Base-by-base conservation (phyloP, 2,888 invertebrate genomes). In the Conops quadrifasciatus region DNA sequence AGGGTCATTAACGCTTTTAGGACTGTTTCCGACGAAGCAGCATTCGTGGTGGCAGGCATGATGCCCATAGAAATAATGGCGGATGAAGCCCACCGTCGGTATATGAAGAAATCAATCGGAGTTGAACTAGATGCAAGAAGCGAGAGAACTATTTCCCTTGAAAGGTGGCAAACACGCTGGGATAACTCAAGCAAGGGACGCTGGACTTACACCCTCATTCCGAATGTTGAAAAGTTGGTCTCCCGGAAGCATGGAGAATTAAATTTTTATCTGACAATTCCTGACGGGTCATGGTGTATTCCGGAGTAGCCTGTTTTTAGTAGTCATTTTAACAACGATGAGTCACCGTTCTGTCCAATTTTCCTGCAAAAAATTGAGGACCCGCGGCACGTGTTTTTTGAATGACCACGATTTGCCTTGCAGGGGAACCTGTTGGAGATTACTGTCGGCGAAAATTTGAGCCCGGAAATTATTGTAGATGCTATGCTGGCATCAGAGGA, bases 1-100 rank as follows among this genome's bases (percentile, higher is more conserved):
- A 19, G 60, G 45, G 68, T 49, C 26, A 45, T 36, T 16, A 47
- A 59, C 49, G 68, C 28, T 1, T 68, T 21, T 45, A 7, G 45
- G 16, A 70, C 63, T 1, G 26, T 36, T 36, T 62, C 62, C 0
- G 70, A 63, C 3, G 63, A 63, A 15, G 62, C 70, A 3, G 24
- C 56, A 2, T 26, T 30, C 1, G 63, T 56, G 9, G 3, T 63
- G 11, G 70, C 62, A 2, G 43, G 56, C 3, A 63, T 70, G 53
- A 53, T 53, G 15, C 63, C 56, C 3, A 19, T 30, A 0, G 63
- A 70, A 30, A 36, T 70, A 1, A 2, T 21, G 0, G 63, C 70
- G 1, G 49, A 60, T 13, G 68, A 68, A 28, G 11, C 13, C 5
- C 49, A 13, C 5, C 49, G 49, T 7, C 19, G 49, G 4, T 49